Evolutionary conservation across 2,888 invertebrate species (phyloP).

Genomic region (Nymphalis polychloros): DNA sequence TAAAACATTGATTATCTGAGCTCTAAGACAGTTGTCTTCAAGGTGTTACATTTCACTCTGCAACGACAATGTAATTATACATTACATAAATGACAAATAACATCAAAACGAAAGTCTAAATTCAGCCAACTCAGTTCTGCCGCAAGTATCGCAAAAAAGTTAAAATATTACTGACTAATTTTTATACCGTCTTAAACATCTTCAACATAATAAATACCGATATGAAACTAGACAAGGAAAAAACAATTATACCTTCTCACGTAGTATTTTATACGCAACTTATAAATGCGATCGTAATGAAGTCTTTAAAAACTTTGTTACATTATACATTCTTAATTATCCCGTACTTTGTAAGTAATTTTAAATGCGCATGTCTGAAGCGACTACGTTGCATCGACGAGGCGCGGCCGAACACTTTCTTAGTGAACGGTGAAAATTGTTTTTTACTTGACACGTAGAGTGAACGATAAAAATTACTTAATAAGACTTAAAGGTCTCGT

Average conservation of each 20-base stretch:
- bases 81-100: too few species aligned
- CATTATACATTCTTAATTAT: conserved; percentile 40
- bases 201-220: not conserved
- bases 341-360: conserved; percentile 42
- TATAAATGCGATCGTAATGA: conserved; percentile 3
- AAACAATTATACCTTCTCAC: conserved; percentile 43
- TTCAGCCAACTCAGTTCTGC: too few species aligned
- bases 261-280: conserved; percentile 2
- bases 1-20: too few species aligned
- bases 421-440: conserved; percentile 28
- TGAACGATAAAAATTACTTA: conserved; percentile 10
- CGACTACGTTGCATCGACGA: conserved; percentile 38
- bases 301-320: conserved; percentile 29
- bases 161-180: too few species aligned
- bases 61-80: too few species aligned
- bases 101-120: too few species aligned
- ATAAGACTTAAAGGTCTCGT: not conserved
- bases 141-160: too few species aligned
- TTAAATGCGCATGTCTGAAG: conserved; percentile 42
- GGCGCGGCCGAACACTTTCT: conserved; percentile 35
- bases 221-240: conserved; percentile 29
- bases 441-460: conserved; percentile 11
- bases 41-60: too few species aligned
- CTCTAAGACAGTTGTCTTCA: too few species aligned
- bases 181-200: not conserved